Conservation (phyloP, 2,888 invertebrate species). For the Horisme vitalbata region DNA sequence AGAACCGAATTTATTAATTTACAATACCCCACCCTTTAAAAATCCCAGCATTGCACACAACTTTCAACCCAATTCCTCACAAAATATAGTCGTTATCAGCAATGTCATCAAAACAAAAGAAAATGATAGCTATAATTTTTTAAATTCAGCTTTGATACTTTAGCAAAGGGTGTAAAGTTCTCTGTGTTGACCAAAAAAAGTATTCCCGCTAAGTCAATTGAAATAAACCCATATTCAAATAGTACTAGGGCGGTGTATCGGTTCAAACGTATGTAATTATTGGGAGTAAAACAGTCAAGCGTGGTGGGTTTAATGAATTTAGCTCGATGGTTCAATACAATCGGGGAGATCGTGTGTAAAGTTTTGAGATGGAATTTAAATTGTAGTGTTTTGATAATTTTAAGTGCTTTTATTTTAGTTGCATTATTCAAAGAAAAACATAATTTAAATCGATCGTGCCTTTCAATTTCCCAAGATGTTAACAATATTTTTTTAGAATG, state of each 20-base stretch:
- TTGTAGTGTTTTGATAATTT: neutral
- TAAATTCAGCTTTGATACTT: conserved; percentile 6
- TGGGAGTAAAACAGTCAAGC: conserved; percentile 65
- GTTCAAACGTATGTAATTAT: conserved; percentile 81
- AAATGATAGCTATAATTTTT: neutral
- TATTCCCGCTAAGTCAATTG: conserved; percentile 62
- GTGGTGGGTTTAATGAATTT: conserved; percentile 74
- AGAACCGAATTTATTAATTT: conserved; percentile 69
- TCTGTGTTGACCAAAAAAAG: conserved; percentile 5
- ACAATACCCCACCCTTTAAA: conserved; percentile 42
- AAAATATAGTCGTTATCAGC: conserved; percentile 29
- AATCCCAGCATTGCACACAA: conserved; percentile 6
- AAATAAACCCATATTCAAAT: conserved; percentile 79
- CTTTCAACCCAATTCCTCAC: conserved; percentile 8
- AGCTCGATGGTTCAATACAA: conserved; percentile 59
- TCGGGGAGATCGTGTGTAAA: conserved; percentile 37
- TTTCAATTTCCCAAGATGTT: too few species aligned
- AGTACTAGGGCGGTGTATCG: conserved; percentile 68
- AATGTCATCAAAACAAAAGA: neutral
- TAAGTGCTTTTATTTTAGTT: too few species aligned
- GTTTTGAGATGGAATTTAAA: conserved; percentile 41
- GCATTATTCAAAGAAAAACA: too few species aligned
- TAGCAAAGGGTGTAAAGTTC: conserved; percentile 11
- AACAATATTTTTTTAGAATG: too few species aligned
- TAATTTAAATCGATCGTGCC: too few species aligned